These are phyloP conservation scores for Heliconius eleuchia DNA, from an alignment of 1,140 invertebrate species.

Conservation along the genomic window DNA sequence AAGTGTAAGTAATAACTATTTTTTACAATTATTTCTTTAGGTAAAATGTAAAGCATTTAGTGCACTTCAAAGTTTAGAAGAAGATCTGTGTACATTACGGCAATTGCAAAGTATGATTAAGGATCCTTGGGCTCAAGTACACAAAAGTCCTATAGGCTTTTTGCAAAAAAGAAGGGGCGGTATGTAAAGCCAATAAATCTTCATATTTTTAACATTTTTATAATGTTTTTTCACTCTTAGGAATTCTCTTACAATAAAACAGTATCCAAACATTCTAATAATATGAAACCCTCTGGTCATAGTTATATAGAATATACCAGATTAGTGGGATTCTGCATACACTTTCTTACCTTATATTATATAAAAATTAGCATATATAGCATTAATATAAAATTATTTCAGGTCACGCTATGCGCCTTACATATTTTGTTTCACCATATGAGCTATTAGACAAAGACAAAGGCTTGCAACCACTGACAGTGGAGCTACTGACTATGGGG, in stretches of 20 bases:
- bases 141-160: conserved; percentile 94
- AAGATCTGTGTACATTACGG: conserved; percentile 92
- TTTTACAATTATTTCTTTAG: conserved; percentile 43
- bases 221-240: too few relatives aligned
- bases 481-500: conserved; percentile 85
- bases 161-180: conserved; percentile 89
- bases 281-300: too few relatives aligned
- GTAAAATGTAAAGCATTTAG: conserved; percentile 95
- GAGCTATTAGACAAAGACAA: conserved; percentile 91
- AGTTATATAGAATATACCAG: too few relatives aligned
- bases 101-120: conserved; percentile 89
- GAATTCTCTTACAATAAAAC: too few relatives aligned
- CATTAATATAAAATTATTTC: conserved; percentile 35
- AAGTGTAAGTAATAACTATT: too few relatives aligned
- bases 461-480: conserved; percentile 87
- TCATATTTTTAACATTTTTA: not conserved
- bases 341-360: not conserved
- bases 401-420: conserved; percentile 96
- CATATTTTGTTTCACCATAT: conserved; percentile 97
- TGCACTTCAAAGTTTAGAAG: conserved; percentile 94
- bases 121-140: conserved; percentile 93
- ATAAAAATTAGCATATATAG: not conserved
- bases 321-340: not conserved
- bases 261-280: too few relatives aligned
- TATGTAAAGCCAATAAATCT: conserved; percentile 42